These are phyloP conservation scores for Rutilus rutilus DNA, from an alignment of 2,113 vertebrate species.

Conservation along the genomic window DNA sequence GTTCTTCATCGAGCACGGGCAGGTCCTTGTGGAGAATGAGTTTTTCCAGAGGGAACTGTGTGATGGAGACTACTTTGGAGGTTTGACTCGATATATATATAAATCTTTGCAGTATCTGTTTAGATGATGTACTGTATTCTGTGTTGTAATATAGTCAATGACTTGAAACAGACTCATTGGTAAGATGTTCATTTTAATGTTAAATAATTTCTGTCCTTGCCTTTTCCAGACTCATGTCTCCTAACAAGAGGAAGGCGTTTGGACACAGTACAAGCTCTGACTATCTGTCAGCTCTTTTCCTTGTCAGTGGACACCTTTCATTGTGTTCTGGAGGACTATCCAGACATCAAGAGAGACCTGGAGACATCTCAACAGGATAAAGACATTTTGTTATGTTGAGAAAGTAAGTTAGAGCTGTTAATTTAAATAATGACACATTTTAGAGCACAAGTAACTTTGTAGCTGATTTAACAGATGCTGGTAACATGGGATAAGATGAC, in stretches of 20 bases:
- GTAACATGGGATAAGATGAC: too few relatives aligned
- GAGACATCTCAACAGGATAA: conserved; percentile 61
- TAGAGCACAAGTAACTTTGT: too few relatives aligned
- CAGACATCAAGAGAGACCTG: conserved; percentile 67
- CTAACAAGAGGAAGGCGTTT: conserved; percentile 71
- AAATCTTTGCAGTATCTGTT: not conserved
- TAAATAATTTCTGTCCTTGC: not conserved
- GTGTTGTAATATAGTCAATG: not conserved
- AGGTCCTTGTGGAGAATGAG: conserved; percentile 68
- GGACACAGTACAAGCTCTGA: conserved; percentile 66
- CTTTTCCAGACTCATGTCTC: conserved; percentile 64
- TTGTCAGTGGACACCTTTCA: conserved; percentile 67
- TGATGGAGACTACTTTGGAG: conserved; percentile 76
- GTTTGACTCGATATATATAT: conserved; percentile 46
- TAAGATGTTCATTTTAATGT: not conserved
- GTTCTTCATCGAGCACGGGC: conserved; percentile 72
- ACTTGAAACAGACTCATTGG: not conserved
- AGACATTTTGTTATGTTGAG: conserved; percentile 23
- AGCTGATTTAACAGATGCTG: too few relatives aligned
- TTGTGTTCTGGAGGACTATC: conserved; percentile 63
- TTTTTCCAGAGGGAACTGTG: conserved; percentile 69
- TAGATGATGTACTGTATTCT: not conserved
- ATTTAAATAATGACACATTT: not conserved
- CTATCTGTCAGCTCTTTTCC: conserved; percentile 71
- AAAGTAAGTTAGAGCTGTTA: not conserved